A percentile compares a stretch with the other conserved stretches of the same genome.
These are phyloP conservation scores for Seira ritae DNA, from an alignment of 2,888 invertebrate genomes.

Conservation along the genomic window DNA sequence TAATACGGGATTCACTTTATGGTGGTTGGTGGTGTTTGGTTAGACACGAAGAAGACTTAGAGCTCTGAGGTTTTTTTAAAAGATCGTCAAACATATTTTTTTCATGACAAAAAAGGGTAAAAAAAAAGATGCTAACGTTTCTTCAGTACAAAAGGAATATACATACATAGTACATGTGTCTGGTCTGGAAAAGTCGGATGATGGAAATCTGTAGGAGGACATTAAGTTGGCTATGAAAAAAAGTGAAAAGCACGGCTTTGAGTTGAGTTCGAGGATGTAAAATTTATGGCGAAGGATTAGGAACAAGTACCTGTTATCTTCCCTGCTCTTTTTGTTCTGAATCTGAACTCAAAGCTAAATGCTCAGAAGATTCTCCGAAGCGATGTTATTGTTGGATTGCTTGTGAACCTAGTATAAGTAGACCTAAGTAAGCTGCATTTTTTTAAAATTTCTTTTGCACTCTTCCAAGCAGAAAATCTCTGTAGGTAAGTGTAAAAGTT, in stretches of 20 bases:
- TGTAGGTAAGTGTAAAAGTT: too few species aligned
- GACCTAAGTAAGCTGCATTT: too few species aligned
- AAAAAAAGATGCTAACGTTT: background rate
- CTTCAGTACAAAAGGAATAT: background rate
- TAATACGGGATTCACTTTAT: background rate
- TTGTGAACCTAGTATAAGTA: too few species aligned
- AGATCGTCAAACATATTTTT: background rate
- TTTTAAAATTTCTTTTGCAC: too few species aligned
- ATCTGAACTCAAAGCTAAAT: too few species aligned
- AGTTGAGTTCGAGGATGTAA: conserved; percentile 23
- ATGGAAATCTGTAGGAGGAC: background rate
- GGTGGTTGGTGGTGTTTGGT: too few species aligned
- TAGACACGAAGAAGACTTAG: background rate
- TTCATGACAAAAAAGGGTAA: background rate
- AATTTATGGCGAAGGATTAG: conserved; percentile 51
- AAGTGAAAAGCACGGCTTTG: conserved; percentile 25
- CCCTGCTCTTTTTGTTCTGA: too few species aligned
- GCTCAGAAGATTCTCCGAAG: too few species aligned
- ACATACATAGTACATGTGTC: background rate
- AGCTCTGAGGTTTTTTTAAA: background rate
- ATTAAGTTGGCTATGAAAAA: conserved; percentile 9
- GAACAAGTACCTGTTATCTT: conserved; percentile 44
- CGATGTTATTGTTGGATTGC: too few species aligned
- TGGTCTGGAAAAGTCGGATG: background rate
- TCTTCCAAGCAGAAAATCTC: too few species aligned